Base-by-base conservation (phyloP, 2,113 vertebrate genomes). In the Rhinichthys klamathensis region DNA sequence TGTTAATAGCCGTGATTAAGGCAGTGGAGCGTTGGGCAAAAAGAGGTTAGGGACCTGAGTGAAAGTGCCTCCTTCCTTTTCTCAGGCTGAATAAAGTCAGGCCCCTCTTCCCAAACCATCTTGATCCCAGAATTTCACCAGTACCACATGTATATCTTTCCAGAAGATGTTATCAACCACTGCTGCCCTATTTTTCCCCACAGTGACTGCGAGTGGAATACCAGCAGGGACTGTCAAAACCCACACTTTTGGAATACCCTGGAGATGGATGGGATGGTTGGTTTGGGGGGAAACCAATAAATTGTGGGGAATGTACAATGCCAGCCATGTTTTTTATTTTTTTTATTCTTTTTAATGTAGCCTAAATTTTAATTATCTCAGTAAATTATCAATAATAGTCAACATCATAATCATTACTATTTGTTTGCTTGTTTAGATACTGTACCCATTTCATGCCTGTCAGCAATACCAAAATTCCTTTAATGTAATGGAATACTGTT, bases 121-220 rank as follows among this genome's bases (percentile, higher is more conserved):
- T 58, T 46, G 30, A 63, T 83, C 84, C 72, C 44, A 82, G 13
- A 70, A 56, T 80, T 80, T 69, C 80, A 44, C 65, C 80, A 38
- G 38, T 25, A 54, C 46, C 23, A 82, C 56, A 74, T 67, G 70
- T 18, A 65, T 15, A 15, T 46, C 69, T 41, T 60, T 84, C 85
- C 84, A 89, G 77, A 30, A 89, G 86, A 89, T 90, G 63, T 79
- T 90, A 86, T 90, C 91, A 70, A 49, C 21, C 84, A n/a, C 15
- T 63, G 21, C 56, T 56, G 23, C 65, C 32, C 80, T n/a, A 15
- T 72, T 81, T 41, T 74, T 30, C 84, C 58, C 16, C 56, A 27
- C 15, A 76, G 54, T 70, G 38, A 87, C 25, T 79, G 72, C 27
- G 85, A 85, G 60, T 49, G 56, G 44, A 85, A 85, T 44, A 73